A percentile compares a stretch with the other conserved stretches of the same genome.
Conservation (phyloP, 2,888 invertebrate species). For the Hoplodrina blanda region DNA sequence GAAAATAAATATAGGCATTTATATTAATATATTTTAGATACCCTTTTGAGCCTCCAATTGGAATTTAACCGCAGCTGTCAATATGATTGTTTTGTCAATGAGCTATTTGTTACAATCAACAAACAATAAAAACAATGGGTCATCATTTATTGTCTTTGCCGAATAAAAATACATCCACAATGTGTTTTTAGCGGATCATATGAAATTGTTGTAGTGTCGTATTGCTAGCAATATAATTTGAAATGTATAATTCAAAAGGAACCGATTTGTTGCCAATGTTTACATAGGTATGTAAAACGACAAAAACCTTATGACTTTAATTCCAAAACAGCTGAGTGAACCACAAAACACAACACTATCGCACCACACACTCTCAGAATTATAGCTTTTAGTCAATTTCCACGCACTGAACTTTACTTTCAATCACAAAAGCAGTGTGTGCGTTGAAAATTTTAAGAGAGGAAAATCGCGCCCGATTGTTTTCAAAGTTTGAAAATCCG, state of each 20-base stretch:
- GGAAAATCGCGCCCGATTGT: slow-evolving; percentile 63
- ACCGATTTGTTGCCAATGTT: slow-evolving; percentile 35
- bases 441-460: slow-evolving; percentile 62
- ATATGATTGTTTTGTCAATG: slow-evolving; percentile 52
- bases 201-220: slow-evolving; percentile 14
- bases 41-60: slow-evolving; percentile 23
- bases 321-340: slow-evolving; percentile 78
- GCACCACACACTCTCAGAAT: slow-evolving; percentile 64
- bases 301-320: slow-evolving; percentile 74
- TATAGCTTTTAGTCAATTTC: slow-evolving; percentile 37
- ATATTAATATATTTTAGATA: slow-evolving; percentile 28
- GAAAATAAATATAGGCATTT: slow-evolving; percentile 1
- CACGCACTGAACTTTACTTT: slow-evolving; percentile 78
- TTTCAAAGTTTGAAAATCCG: slow-evolving; percentile 72
- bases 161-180: background rate
- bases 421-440: slow-evolving; percentile 80
- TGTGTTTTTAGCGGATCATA: background rate
- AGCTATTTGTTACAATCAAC: slow-evolving; percentile 29
- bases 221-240: slow-evolving; percentile 8
- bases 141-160: slow-evolving; percentile 9
- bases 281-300: slow-evolving; percentile 51
- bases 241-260: slow-evolving; percentile 36
- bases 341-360: slow-evolving; percentile 73
- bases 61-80: slow-evolving; percentile 51
- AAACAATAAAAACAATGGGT: background rate